A percentile compares a stretch with the other conserved stretches of the same genome.
Conservation (phyloP, 1,140 invertebrate species). For the Meloidogyne floridensis region DNA sequence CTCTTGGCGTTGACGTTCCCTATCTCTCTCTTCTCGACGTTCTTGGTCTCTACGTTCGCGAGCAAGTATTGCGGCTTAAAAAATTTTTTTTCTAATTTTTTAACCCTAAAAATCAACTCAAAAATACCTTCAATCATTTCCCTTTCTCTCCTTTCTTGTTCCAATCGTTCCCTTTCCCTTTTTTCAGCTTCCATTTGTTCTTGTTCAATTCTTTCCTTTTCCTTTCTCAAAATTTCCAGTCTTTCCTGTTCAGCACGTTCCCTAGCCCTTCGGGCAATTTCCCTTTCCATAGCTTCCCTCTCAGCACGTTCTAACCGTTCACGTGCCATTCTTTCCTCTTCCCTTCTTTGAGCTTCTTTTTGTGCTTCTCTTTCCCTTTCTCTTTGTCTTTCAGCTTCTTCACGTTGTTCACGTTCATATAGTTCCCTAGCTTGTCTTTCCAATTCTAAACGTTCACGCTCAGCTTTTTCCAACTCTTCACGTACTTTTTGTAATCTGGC, state of each 20-base stretch:
- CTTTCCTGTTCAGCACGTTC: constrained; percentile 57
- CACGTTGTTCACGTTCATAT: constrained; percentile 53
- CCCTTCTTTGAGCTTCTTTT: constrained; percentile 48
- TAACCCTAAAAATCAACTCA: no score
- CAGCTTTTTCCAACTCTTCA: constrained; percentile 53
- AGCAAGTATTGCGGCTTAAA: constrained; percentile 32
- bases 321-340: constrained; percentile 45
- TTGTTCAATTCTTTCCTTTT: constrained; percentile 59
- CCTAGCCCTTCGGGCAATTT: constrained; percentile 44
- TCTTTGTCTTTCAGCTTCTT: constrained; percentile 57
- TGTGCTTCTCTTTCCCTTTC: constrained; percentile 54
- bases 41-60: constrained; percentile 53
- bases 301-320: constrained; percentile 50
- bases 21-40: constrained; percentile 45
- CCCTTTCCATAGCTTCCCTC: constrained; percentile 25
- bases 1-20: constrained; percentile 46
- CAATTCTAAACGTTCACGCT: constrained; percentile 55
- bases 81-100: neutral
- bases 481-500: constrained; percentile 47
- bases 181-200: constrained; percentile 58
- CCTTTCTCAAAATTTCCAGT: constrained; percentile 55
- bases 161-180: constrained; percentile 52
- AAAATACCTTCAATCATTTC: constrained; percentile 39
- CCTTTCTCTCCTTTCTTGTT: constrained; percentile 51
- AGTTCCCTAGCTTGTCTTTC: constrained; percentile 41